Evolutionary conservation across 1,140 invertebrate species (phyloP).

Genomic region (Zelostemma sp.): DNA sequence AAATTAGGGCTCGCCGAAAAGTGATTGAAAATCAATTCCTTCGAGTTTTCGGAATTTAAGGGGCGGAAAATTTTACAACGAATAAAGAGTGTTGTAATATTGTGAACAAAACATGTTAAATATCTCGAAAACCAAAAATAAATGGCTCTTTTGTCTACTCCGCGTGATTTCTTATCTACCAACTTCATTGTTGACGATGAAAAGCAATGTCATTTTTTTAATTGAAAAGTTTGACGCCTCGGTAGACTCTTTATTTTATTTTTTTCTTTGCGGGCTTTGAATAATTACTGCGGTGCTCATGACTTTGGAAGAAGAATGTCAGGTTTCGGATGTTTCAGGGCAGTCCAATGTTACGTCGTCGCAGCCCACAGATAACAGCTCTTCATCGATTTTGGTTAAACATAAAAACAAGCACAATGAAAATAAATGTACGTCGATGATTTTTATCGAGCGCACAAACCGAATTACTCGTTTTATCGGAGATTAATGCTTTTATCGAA

Average conservation of each 20-base stretch:
- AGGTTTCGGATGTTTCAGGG: slow-evolving; percentile 49
- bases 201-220: not conserved
- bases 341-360: slow-evolving; percentile 50
- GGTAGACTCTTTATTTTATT: not conserved
- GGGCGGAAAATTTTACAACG: too few relatives aligned
- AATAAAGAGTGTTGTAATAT: slow-evolving; percentile 1
- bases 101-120: not conserved
- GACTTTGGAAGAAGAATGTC: slow-evolving; percentile 34
- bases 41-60: not conserved
- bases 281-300: not conserved
- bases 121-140: not conserved
- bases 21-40: not conserved
- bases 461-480: too few relatives aligned
- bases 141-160: not conserved
- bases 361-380: slow-evolving; percentile 28
- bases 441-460: too few relatives aligned
- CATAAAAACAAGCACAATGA: not conserved
- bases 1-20: too few relatives aligned
- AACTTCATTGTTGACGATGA: not conserved
- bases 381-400: not conserved
- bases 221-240: not conserved
- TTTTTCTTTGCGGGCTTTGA: not conserved
- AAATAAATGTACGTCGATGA: slow-evolving; percentile 2
- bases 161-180: not conserved
- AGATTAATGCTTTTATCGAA: not conserved